Percentiles rank a stretch among this genome's conserved stretches.
Conservation (phyloP, 2,113 vertebrate genomes). For the Cryptotis parvus region DNA sequence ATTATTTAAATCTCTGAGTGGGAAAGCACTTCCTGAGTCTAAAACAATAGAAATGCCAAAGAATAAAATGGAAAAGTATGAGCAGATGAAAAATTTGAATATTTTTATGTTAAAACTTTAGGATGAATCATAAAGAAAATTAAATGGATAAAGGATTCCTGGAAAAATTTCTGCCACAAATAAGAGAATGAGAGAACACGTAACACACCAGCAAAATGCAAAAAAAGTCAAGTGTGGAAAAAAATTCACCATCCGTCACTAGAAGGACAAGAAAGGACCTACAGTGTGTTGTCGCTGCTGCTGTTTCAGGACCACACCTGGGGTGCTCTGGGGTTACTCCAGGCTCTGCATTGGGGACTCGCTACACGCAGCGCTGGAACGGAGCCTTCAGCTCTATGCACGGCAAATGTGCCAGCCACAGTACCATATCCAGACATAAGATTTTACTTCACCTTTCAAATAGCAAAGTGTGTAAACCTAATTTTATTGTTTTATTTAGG, state of each 20-base stretch:
- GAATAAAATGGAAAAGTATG: slow-evolving; percentile 20
- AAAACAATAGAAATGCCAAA: slow-evolving; percentile 29
- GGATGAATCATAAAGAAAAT: slow-evolving; percentile 29
- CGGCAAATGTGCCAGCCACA: no score
- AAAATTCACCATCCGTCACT: slow-evolving; percentile 18
- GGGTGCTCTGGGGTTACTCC: no score
- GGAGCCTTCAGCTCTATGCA: no score
- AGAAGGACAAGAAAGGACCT: neutral
- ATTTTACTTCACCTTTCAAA: slow-evolving; percentile 28
- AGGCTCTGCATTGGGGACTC: no score
- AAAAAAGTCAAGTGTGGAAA: neutral
- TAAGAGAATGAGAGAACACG: slow-evolving; percentile 19
- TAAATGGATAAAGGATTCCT: neutral
- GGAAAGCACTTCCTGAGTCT: slow-evolving; percentile 9
- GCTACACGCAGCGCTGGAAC: no score
- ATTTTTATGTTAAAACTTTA: slow-evolving; percentile 38
- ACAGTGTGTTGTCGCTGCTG: no score
- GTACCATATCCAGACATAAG: neutral
- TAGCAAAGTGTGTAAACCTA: neutral
- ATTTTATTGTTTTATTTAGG: neutral
- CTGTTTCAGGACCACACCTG: no score
- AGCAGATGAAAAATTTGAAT: neutral
- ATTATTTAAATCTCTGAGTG: slow-evolving; percentile 12
- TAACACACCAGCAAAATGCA: neutral
- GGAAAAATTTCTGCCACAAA: neutral